Evolutionary conservation across 1,140 invertebrate genomes (phyloP), one percentile per base, ranked within the genome.

Genomic region (Drosophila pandora): DNA sequence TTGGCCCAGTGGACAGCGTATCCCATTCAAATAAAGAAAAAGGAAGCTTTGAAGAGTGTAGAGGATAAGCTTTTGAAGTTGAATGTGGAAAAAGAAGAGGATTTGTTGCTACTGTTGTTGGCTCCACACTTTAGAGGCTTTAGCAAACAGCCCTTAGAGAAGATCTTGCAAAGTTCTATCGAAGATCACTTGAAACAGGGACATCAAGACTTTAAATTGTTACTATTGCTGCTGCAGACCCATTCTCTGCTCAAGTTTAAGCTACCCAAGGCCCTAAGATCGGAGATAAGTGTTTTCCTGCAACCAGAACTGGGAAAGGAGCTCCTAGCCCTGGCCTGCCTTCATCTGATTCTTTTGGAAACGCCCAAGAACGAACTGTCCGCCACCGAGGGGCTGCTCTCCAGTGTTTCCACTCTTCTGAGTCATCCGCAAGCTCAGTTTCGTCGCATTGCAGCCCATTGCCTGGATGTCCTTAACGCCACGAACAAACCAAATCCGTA

Each of bases 1-100:
- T 80, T 95, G 5, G 87, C 93, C 58, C 92, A 93, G 21, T 96
- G 95, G 95, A 93, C 92, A 0, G 94, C 94, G 69, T 95, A 95
- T 90, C 92, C 93, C 2, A 75, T 96, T 5, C 93, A 95, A 73
- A 93, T 96, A 69, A 91, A 91, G 41, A 63, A 90, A 12, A 43
- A 43, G 9, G 52, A 67, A 2, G 79, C 77, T 0, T 41, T 87
- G 0, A 61, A 70, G 7, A 53, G 12, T 5, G 6, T 91, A 7
- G 55, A 80, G 12, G 12, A 82, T 45, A 52, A 70, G 13, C 43
- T 90, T 0, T 8, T 75, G 1, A 5, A 43, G 2, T 28, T 90
- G 3, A 12, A 79, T 23, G 5, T 79, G 0, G 37, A 12, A 10
- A 41, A 67, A 2, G 73, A 90, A 17, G 8, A 59, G 0, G 60